Percentiles rank a stretch among this genome's conserved stretches.
Conservation (phyloP, 92 coral and sea anemone species). For the Hydrozoanthus gracilis region DNA sequence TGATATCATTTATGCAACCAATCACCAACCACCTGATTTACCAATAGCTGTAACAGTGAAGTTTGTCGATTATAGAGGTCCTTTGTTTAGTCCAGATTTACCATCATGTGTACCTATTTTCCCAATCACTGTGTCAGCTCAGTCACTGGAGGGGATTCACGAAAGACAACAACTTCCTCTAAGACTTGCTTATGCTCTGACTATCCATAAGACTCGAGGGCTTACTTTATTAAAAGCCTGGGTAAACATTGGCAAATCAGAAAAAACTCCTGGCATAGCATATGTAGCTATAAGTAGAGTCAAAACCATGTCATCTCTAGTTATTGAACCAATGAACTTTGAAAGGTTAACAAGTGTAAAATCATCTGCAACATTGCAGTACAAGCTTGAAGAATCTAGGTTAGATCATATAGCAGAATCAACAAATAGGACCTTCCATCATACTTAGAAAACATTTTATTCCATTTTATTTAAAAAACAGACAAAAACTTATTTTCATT, state of each 20-base stretch:
- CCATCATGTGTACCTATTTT: not conserved
- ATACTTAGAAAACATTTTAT: slow-evolving; percentile 6
- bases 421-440: not conserved
- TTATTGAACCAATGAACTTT: slow-evolving; percentile 7
- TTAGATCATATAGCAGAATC: not conserved
- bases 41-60: not conserved
- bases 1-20: slow-evolving; percentile 19
- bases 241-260: slow-evolving; percentile 8
- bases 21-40: not conserved
- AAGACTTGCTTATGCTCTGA: slow-evolving; percentile 14
- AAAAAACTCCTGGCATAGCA: slow-evolving; percentile 6
- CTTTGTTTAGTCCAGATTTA: not conserved
- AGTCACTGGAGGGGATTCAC: not conserved
- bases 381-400: not conserved
- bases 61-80: slow-evolving; percentile 3
- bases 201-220: slow-evolving; percentile 2
- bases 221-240: slow-evolving; percentile 7
- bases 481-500: slow-evolving; percentile 7
- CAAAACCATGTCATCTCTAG: not conserved
- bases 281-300: slow-evolving; percentile 19
- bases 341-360: slow-evolving; percentile 4
- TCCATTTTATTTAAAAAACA: slow-evolving; percentile 13
- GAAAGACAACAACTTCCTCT: slow-evolving; percentile 4
- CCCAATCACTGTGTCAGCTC: not conserved
- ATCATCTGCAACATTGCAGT: slow-evolving; percentile 9